These are phyloP conservation scores for Phorcus lineatus DNA, from an alignment of 2,888 invertebrate genomes.

Conservation along the genomic window DNA sequence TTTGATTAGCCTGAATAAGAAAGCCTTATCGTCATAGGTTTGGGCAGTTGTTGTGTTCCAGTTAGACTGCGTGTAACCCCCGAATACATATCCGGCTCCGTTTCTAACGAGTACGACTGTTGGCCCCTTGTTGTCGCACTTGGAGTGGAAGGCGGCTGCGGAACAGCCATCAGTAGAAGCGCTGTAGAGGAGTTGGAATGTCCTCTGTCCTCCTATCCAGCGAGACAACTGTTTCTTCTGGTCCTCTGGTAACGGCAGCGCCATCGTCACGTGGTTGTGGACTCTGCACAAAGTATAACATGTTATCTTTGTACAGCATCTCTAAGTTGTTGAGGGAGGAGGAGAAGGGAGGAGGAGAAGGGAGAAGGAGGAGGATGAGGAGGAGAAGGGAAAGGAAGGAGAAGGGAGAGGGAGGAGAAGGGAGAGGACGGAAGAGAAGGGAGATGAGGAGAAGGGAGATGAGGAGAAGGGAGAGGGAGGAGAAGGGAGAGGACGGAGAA, in stretches of 20 bases:
- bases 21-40: conserved; percentile 37
- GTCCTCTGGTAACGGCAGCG: not conserved
- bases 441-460: no score
- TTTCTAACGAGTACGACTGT: conserved; percentile 48
- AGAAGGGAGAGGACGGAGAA: no score
- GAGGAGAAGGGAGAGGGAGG: no score
- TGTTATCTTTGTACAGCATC: no score
- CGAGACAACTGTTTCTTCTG: conserved; percentile 39
- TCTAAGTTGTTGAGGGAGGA: no score
- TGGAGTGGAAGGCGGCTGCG: conserved; percentile 42
- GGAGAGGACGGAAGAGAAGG: no score
- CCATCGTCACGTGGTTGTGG: no score
- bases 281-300: no score
- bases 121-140: conserved; percentile 49
- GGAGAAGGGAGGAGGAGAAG: no score
- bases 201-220: conserved; percentile 42
- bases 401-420: no score
- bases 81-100: conserved; percentile 41
- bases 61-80: conserved; percentile 40
- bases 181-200: conserved; percentile 44
- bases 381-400: no score
- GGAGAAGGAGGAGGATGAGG: no score
- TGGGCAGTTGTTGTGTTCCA: conserved; percentile 36
- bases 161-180: conserved; percentile 42
- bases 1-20: conserved; percentile 41